A percentile compares a stretch with the other conserved stretches of the same genome.
Conservation (phyloP, 2,888 invertebrate genomes). For the Pimpla rufipes region DNA sequence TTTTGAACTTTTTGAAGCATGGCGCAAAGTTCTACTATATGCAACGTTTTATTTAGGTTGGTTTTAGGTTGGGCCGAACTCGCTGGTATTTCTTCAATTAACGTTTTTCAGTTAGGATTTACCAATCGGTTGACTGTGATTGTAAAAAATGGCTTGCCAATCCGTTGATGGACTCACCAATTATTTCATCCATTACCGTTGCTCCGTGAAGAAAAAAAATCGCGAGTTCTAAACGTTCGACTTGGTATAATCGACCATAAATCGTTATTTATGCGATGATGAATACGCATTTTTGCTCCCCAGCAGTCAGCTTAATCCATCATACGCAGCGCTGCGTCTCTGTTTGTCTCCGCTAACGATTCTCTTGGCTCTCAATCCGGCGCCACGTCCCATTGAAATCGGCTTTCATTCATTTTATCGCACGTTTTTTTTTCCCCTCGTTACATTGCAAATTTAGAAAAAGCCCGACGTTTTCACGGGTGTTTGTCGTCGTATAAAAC, state of each 20-base stretch:
- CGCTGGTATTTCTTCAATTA: too few relatives aligned
- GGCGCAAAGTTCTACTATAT: too few relatives aligned
- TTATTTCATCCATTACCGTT: slow-evolving; percentile 19
- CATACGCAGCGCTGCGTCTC: slow-evolving; percentile 8
- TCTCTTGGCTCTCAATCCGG: neutral
- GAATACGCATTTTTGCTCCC: slow-evolving; percentile 59
- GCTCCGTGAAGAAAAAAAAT: slow-evolving; percentile 14
- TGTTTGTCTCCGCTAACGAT: neutral
- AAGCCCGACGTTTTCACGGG: slow-evolving; percentile 14
- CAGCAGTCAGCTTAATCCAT: slow-evolving; percentile 29
- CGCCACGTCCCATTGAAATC: slow-evolving; percentile 7
- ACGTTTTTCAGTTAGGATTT: too few relatives aligned
- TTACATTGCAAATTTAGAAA: slow-evolving; percentile 16
- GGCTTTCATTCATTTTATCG: slow-evolving; percentile 47
- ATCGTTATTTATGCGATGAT: slow-evolving; percentile 55
- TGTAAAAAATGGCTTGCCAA: too few relatives aligned
- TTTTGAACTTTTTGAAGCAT: too few relatives aligned
- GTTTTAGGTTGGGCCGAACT: too few relatives aligned
- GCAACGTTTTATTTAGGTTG: too few relatives aligned
- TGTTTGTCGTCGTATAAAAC: slow-evolving; percentile 49
- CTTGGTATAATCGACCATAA: slow-evolving; percentile 49
- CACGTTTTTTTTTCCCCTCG: slow-evolving; percentile 4
- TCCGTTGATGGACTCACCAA: too few relatives aligned
- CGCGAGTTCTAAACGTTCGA: slow-evolving; percentile 22
- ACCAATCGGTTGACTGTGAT: too few relatives aligned